A percentile compares a stretch with the other conserved stretches of the same genome.
These are phyloP conservation scores for Syrmaticus mikado DNA, from an alignment of 2,113 vertebrate species.

Conservation along the genomic window DNA sequence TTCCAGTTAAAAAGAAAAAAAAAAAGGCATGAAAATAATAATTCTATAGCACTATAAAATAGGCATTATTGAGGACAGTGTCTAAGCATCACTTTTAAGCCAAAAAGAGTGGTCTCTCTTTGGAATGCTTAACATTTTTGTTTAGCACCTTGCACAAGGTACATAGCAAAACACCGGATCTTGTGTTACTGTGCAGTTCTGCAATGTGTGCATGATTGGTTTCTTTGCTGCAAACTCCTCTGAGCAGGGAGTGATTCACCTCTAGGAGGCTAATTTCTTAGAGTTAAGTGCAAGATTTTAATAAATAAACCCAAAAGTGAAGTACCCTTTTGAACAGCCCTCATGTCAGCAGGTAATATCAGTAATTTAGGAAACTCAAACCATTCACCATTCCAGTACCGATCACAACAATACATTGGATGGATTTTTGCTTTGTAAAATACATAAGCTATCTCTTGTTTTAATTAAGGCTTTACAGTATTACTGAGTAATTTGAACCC, in stretches of 20 bases:
- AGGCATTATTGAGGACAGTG: not conserved
- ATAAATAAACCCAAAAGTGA: constrained; percentile 87
- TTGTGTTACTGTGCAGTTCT: constrained; percentile 34
- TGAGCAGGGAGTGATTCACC: constrained; percentile 76
- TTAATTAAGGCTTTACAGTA: constrained; percentile 75
- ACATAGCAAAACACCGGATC: constrained; percentile 2
- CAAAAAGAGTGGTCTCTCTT: not conserved
- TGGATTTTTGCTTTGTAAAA: constrained; percentile 59
- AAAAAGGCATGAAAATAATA: not conserved
- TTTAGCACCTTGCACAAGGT: not conserved
- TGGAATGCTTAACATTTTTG: not conserved
- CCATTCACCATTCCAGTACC: constrained; percentile 60
- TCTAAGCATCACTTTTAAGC: not conserved
- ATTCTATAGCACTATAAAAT: not conserved
- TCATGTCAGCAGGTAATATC: constrained; percentile 83
- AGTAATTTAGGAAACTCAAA: constrained; percentile 80
- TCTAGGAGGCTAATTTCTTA: constrained; percentile 86
- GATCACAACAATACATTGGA: no score
- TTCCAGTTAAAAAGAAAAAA: constrained; percentile 40
- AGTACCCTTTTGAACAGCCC: constrained; percentile 84
- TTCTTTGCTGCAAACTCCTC: constrained; percentile 64
- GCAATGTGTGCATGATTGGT: constrained; percentile 9
- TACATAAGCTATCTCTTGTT: constrained; percentile 73
- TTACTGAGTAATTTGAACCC: constrained; percentile 68
- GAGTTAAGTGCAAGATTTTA: constrained; percentile 82